A percentile compares a stretch with the other conserved stretches of the same genome.
phyloP scores from a whole-genome alignment of 2,888 invertebrate genomes.

The Dynastes hyllus region DNA sequence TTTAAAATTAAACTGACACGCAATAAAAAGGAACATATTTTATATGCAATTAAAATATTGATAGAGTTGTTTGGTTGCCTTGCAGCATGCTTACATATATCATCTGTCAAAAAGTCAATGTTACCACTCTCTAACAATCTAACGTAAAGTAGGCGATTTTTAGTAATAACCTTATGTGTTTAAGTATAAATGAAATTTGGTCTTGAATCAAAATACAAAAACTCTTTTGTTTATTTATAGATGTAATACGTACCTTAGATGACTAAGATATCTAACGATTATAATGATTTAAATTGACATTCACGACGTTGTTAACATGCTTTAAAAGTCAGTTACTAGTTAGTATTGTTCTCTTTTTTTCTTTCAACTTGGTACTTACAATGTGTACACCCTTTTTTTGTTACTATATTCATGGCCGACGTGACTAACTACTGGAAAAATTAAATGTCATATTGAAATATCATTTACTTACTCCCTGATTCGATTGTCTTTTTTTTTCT shows the following conservation, averaged over 20 bases:
- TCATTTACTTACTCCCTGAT: background rate
- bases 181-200: too few species aligned
- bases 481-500: background rate
- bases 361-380: background rate
- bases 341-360: background rate
- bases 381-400: background rate
- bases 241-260: background rate
- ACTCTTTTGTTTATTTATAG: conserved; percentile 1
- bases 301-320: conserved; percentile 4
- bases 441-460: conserved; percentile 8
- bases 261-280: background rate
- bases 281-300: background rate
- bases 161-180: too few species aligned
- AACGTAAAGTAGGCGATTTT: too few species aligned
- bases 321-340: background rate
- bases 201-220: background rate
- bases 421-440: background rate
- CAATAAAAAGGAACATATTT: too few species aligned
- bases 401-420: background rate
- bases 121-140: too few species aligned
- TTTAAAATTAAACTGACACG: too few species aligned
- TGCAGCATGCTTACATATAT: too few species aligned
- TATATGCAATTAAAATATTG: too few species aligned
- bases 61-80: too few species aligned
- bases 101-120: too few species aligned